Evolutionary conservation across 2,888 invertebrate species (phyloP), one percentile per base, ranked within the genome.

Genomic region (Caenorhabditis zanzibari): DNA sequence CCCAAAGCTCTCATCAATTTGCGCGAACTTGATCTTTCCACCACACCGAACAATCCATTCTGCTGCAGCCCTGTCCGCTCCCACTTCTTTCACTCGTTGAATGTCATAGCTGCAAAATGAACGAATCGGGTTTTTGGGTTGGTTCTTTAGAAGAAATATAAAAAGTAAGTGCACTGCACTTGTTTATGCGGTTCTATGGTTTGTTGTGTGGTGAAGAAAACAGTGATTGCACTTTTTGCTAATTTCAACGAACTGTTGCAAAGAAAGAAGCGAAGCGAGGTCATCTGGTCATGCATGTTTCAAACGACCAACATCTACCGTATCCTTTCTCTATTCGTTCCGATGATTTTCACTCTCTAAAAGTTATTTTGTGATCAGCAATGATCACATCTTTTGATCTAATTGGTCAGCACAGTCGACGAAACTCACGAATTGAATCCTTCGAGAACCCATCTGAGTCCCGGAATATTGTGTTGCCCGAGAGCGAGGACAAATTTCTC

Each of bases 1-100:
- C 24, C 64, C 84, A 71, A 90, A 90, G 28, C 64, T 66, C 52
- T 88, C 89, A 56, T 77, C 81, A 54, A 88, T 86, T 41, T 84
- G 81, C 3, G 54, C 59, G 38, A 74, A 86, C 66, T 81, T 83
- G 71, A 85, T 72, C n/a, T 71, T 52, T 24, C 87, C 87, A 2
- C 97, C 97, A 93, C 97, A 97, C 86, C 95, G 94, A 35, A 98
- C 93, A 7, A 98, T 94, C 98, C 98, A 98, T 93, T 98, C 98
- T 0, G 97, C 97, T 93, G 97, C 97, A 4, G 95, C 95, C 71
- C 96, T 94, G 92, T 98, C 96, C 0, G 97, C 95, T 0, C 98
- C 98, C 54, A 96, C 87, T 80, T 89, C 88, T 66, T 88, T 88
- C 49, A 90, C 87, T 54, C 90, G 86, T 66, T 88, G 82, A 24